A percentile compares a stretch with the other conserved stretches of the same genome.
phyloP scores from a whole-genome alignment of 2,888 invertebrate genomes.

The Lasioglossum malachurum region DNA sequence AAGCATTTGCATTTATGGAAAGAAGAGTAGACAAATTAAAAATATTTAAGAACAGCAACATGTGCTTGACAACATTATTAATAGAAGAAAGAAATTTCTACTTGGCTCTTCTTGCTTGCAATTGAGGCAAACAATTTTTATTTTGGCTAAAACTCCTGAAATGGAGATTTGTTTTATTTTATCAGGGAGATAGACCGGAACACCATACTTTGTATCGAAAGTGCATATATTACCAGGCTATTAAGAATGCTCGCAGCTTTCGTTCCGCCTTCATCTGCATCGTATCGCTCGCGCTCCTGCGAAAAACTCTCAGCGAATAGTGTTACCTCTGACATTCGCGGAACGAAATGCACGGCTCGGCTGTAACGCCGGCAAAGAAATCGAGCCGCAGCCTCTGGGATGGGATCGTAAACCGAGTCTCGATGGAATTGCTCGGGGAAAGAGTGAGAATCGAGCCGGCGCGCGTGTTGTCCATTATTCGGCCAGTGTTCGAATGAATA shows the following conservation, averaged over 20 bases:
- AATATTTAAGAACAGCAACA: too few relatives aligned
- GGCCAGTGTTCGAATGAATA: slow-evolving; percentile 2
- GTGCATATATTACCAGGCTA: not conserved
- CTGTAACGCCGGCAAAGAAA: slow-evolving; percentile 50
- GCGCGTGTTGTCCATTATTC: slow-evolving; percentile 12
- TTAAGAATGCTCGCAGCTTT: slow-evolving; percentile 39
- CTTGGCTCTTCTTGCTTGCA: too few relatives aligned
- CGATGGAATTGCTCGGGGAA: slow-evolving; percentile 40
- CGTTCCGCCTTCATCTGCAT: slow-evolving; percentile 30
- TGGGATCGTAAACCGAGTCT: slow-evolving; percentile 50
- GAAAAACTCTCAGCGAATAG: slow-evolving; percentile 41
- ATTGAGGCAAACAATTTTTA: not conserved
- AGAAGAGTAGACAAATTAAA: too few relatives aligned
- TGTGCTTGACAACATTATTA: too few relatives aligned
- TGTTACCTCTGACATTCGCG: slow-evolving; percentile 65
- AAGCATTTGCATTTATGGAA: too few relatives aligned
- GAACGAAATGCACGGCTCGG: slow-evolving; percentile 53
- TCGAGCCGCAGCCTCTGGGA: slow-evolving; percentile 27
- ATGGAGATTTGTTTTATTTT: not conserved
- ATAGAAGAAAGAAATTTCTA: too few relatives aligned
- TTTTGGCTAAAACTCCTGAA: not conserved
- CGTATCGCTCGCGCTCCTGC: slow-evolving; percentile 18
- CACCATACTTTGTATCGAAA: not conserved
- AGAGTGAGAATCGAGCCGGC: slow-evolving; percentile 26
- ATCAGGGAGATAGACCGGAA: not conserved